Evolutionary conservation across 2,797 vertebrate genomes (phyloP), one percentile per base, ranked within the genome.

Genomic region (Oophaga sylvatica): DNA sequence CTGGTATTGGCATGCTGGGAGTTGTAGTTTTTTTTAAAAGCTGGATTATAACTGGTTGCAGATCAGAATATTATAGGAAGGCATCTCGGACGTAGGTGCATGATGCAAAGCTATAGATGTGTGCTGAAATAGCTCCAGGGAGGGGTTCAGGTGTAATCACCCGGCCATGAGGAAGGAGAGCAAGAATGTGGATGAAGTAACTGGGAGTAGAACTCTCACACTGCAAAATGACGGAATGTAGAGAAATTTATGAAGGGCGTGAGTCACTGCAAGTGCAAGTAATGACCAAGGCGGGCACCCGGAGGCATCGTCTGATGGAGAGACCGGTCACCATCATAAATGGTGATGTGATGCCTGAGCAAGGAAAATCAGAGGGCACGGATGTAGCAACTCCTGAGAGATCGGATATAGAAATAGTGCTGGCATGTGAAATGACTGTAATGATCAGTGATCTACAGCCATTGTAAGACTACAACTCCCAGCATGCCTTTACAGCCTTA

Each of bases 131-230:
- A n/a, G 20, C 41, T 12, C 41, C 1, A 15, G 41, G 12, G 71
- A 10, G 41, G 71, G 19, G 10, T 15, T 29, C 7, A 17, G n/a
- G n/a, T 45, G 35, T 63, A 62, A 81, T 87, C 56, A 16, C 12
- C 5, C 3, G 35, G 63, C 75, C 63, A 87, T 83, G 81, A 83
- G 87, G 81, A 87, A 83, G 56, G 2, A 9, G 20, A 10, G 12
- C 48, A 59, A 48, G 76, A 87, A 83, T 68, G 80, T 78, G 80
- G 8, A 70, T 87, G 87, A 87, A 53, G 73, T 87, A 87, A 83
- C 12, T 12, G 31, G 8, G 8, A n/a, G 81, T 57, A 87, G 84
- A 78, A 22, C 57, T 82, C 3, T 70, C 60, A 56, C 48, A 6
- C 59, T 41, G n/a, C 45, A 86, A 78, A 56, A 17, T 41, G 83